Percentiles rank a stretch among this genome's conserved stretches.
phyloP scores from a whole-genome alignment of 2,888 invertebrate genomes.

The Cremastinae sp. region DNA sequence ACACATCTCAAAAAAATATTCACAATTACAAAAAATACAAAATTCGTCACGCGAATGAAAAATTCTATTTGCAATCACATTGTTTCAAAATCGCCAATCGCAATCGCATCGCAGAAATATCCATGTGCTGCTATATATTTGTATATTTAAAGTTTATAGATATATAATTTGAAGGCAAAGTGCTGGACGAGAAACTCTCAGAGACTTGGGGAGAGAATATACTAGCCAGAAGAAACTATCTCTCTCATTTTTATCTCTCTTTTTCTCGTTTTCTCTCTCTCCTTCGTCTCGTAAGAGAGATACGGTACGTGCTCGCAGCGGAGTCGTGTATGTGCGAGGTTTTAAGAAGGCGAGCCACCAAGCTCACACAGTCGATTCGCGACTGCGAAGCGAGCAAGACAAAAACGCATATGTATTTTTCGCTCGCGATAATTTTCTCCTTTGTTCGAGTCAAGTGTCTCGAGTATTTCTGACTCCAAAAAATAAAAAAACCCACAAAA shows the following conservation, averaged over 20 bases:
- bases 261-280: constrained; percentile 38
- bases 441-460: constrained; percentile 23
- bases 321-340: constrained; percentile 49
- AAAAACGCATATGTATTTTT: constrained; percentile 29
- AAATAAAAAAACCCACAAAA: too few relatives aligned
- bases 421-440: constrained; percentile 42
- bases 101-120: background rate
- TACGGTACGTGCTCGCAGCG: background rate
- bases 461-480: too few relatives aligned
- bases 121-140: constrained; percentile 1
- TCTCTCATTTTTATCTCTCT: constrained; percentile 53
- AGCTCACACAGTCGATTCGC: constrained; percentile 76
- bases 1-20: too few relatives aligned
- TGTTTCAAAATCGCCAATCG: too few relatives aligned
- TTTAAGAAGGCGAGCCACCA: constrained; percentile 62
- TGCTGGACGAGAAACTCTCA: constrained; percentile 48
- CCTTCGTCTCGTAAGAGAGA: constrained; percentile 16
- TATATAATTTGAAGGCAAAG: constrained; percentile 43
- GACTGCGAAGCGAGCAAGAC: constrained; percentile 75
- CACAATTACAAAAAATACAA: too few relatives aligned
- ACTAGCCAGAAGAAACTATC: constrained; percentile 24
- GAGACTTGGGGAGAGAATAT: constrained; percentile 22
- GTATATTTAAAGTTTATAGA: constrained; percentile 7
- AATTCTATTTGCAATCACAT: too few relatives aligned
- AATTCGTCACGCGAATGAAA: constrained; percentile 39